These are phyloP conservation scores for Eupeodes luniger DNA, from an alignment of 2,888 invertebrate genomes.

Conservation along the genomic window DNA sequence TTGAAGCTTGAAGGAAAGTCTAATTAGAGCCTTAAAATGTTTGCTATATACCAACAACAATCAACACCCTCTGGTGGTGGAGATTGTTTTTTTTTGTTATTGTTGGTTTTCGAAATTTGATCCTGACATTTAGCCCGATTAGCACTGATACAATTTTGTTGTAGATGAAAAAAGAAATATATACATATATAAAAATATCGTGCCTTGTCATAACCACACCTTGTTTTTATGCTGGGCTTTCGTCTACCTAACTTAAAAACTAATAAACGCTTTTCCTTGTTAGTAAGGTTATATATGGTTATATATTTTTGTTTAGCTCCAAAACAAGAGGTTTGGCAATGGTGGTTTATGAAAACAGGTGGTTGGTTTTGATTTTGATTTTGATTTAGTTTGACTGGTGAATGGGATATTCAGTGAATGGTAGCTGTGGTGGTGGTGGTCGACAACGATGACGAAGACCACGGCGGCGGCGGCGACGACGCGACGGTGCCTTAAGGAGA, in stretches of 20 bases:
- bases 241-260: neutral
- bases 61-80: constrained; percentile 26
- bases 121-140: constrained; percentile 70
- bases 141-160: constrained; percentile 54
- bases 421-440: neutral
- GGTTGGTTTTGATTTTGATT: constrained; percentile 26
- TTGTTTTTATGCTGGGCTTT: neutral
- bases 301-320: neutral
- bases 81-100: neutral
- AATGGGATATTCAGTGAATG: constrained; percentile 17
- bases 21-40: constrained; percentile 54
- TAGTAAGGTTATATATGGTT: constrained; percentile 25
- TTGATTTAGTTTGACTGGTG: constrained; percentile 24
- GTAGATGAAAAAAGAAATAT: neutral
- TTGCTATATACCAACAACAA: constrained; percentile 12
- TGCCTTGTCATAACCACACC: constrained; percentile 70
- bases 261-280: constrained; percentile 53
- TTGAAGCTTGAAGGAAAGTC: constrained; percentile 22
- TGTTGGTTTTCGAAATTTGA: constrained; percentile 55
- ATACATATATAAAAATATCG: constrained; percentile 28
- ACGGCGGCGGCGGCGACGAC: neutral
- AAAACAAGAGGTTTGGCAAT: constrained; percentile 7
- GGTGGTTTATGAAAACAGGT: constrained; percentile 33
- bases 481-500: constrained; percentile 17
- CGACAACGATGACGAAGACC: neutral